Percentiles rank a stretch among this genome's conserved stretches.
Evolutionary conservation across 1,140 invertebrate genomes (phyloP).

Genomic region (Dufourea novaeangliae): DNA sequence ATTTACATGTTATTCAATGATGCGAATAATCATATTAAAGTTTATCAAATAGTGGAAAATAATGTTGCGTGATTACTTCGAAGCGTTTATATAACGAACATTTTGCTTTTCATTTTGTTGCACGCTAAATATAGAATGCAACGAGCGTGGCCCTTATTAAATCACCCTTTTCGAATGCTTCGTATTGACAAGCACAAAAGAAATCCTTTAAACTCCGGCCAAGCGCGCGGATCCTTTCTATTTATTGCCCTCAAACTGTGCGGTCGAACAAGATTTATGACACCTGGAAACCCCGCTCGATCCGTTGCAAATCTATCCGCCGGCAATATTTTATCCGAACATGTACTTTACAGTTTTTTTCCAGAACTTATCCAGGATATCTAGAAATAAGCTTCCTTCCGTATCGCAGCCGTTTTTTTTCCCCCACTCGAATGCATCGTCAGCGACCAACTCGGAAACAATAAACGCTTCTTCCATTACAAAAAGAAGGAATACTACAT

Average conservation of each 20-base stretch:
- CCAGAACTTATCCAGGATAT: constrained; percentile 58
- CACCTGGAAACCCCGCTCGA: constrained; percentile 55
- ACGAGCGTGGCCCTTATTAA: neutral
- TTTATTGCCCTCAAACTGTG: constrained; percentile 48
- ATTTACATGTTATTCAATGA: no score
- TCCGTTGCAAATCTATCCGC: constrained; percentile 63
- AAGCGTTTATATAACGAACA: neutral
- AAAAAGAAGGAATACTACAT: no score
- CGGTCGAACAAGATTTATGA: constrained; percentile 57
- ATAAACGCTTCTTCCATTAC: constrained; percentile 30
- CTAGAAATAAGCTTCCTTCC: constrained; percentile 57
- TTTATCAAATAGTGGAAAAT: no score
- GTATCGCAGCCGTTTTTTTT: constrained; percentile 26
- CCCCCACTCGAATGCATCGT: neutral
- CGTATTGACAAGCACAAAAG: constrained; percentile 16
- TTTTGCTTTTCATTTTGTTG: neutral
- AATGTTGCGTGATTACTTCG: no score
- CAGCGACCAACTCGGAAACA: constrained; percentile 45
- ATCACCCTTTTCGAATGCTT: neutral
- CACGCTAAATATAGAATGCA: neutral
- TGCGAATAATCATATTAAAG: no score
- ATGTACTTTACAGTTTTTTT: constrained; percentile 59
- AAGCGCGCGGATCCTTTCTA: constrained; percentile 41
- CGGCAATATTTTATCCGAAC: constrained; percentile 55
- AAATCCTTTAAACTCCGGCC: constrained; percentile 39